Conservation (phyloP, 35 echinoderm and acorn worm genomes). For the Eucidaris tribuloides region DNA sequence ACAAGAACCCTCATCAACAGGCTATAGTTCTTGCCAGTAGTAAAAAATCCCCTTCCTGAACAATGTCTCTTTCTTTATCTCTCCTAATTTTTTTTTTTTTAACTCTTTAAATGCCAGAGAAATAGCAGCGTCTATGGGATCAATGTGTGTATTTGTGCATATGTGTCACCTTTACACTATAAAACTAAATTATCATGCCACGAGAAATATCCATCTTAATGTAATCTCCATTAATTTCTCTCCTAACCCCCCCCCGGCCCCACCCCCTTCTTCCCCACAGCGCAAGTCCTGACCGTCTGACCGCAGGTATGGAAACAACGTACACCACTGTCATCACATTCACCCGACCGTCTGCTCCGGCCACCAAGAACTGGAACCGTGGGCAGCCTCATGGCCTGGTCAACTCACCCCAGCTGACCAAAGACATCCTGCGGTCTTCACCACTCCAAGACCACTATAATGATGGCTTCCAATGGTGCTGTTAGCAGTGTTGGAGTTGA, state of each 20-base stretch:
- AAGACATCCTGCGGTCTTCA: constrained; percentile 63
- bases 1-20: no score
- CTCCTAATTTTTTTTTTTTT: no score
- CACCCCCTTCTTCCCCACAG: constrained; percentile 36
- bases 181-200: neutral
- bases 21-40: no score
- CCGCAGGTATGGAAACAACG: constrained; percentile 75
- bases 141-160: neutral
- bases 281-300: constrained; percentile 82
- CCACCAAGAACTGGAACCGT: constrained; percentile 69
- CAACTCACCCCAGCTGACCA: constrained; percentile 42
- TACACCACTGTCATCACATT: constrained; percentile 63
- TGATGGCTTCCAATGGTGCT: neutral
- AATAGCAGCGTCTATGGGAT: no score
- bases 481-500: neutral
- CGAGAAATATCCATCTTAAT: neutral
- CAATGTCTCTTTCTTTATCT: no score
- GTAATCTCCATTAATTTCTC: neutral
- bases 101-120: no score
- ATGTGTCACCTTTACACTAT: no score
- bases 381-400: constrained; percentile 49
- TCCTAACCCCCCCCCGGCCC: constrained; percentile 10
- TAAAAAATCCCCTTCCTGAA: no score
- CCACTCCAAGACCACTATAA: constrained; percentile 69
- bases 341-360: constrained; percentile 67